Conservation (phyloP, 2,113 vertebrate species). For the Pica pica region DNA sequence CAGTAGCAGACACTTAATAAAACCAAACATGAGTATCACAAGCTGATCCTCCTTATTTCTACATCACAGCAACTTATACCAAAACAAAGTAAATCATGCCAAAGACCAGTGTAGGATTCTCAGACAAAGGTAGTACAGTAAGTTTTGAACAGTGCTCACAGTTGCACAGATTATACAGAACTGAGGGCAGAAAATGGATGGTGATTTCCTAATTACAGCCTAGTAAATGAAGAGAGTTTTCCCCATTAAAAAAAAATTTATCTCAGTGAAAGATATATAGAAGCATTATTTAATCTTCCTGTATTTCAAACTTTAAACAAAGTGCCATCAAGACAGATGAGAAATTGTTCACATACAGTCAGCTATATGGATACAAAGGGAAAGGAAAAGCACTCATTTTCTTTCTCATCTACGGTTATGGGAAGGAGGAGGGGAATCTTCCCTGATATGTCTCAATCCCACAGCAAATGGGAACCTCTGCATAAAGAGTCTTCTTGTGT, state of each 20-base stretch:
- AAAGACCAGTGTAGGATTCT: not conserved
- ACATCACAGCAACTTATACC: not conserved
- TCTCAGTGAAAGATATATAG: not conserved
- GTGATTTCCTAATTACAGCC: not conserved
- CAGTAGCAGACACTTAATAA: not conserved
- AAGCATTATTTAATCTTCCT: not conserved
- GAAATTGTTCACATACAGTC: not conserved
- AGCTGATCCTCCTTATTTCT: not conserved
- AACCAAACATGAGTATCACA: not conserved
- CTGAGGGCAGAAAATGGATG: not conserved
- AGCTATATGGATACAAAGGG: not conserved
- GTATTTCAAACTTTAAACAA: not conserved
- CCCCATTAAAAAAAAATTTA: not conserved
- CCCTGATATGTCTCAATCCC: not conserved
- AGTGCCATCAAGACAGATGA: not conserved
- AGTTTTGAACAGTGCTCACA: not conserved
- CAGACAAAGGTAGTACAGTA: not conserved
- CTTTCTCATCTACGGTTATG: not conserved
- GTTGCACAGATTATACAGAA: not conserved
- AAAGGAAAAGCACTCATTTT: not conserved
- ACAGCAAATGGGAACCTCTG: not conserved
- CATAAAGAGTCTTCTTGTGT: not conserved
- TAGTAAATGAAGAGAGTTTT: not conserved
- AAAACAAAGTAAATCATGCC: not conserved
- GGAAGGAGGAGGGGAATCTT: not conserved